These are phyloP conservation scores for Caenorhabditis tropicalis DNA, from an alignment of 1,140 invertebrate species.

Conservation along the genomic window DNA sequence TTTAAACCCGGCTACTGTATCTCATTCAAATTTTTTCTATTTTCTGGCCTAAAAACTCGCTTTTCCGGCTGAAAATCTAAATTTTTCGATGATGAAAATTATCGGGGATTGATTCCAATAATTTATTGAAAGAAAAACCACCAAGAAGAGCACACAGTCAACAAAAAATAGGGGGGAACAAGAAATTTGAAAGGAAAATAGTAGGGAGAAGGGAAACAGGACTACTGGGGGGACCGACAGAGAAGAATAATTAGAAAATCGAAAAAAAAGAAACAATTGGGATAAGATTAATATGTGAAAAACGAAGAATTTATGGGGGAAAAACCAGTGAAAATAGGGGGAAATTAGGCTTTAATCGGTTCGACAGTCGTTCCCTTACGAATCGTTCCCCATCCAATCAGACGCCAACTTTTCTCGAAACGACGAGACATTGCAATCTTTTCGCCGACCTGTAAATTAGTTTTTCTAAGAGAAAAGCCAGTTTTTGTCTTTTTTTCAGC, in stretches of 20 bases:
- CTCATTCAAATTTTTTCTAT: no score
- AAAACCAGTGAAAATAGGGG: background rate
- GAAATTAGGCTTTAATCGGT: conserved; percentile 4
- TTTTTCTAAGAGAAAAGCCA: background rate
- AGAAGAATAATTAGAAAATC: background rate
- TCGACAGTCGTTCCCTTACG: conserved; percentile 85
- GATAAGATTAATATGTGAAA: conserved; percentile 37
- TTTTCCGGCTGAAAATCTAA: no score
- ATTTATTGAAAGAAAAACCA: conserved; percentile 36
- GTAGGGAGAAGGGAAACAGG: background rate
- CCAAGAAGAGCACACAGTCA: background rate
- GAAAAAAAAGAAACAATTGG: conserved; percentile 13
- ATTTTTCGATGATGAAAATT: no score
- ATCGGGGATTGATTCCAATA: background rate
- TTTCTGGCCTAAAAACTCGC: no score
- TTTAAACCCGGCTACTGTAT: no score
- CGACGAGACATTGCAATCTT: conserved; percentile 96
- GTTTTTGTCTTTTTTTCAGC: background rate
- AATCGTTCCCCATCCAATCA: conserved; percentile 97
- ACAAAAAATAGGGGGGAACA: background rate
- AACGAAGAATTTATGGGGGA: no score
- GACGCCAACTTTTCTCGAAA: conserved; percentile 98
- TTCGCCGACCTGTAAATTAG: conserved; percentile 79
- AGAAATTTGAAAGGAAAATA: background rate
- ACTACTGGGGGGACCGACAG: background rate